Conservation (phyloP, 1,140 invertebrate species). For the Eumeta japonica region DNA sequence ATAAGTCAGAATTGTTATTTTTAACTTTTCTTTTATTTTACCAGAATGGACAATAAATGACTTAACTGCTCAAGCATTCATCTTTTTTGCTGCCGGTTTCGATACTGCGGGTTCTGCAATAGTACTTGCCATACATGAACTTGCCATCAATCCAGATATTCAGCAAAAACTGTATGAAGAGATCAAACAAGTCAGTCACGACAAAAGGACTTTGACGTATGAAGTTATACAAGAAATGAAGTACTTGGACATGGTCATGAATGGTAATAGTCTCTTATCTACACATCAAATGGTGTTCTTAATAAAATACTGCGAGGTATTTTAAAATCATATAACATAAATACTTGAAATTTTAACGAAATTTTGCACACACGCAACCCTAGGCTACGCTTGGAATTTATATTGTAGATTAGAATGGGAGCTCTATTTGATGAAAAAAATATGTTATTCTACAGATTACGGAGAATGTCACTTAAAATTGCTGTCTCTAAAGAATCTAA, state of each 20-base stretch:
- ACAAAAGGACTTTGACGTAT: constrained; percentile 48
- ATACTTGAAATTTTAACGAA: too few species aligned
- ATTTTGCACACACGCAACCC: too few species aligned
- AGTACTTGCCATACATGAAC: constrained; percentile 49
- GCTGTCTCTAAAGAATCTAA: too few species aligned
- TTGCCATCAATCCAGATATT: constrained; percentile 60
- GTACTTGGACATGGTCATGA: constrained; percentile 66
- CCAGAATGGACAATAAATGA: constrained; percentile 54
- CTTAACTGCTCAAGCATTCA: constrained; percentile 51
- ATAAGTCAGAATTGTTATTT: not conserved
- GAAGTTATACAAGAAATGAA: constrained; percentile 59
- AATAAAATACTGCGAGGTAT: too few species aligned
- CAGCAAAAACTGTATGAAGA: constrained; percentile 61
- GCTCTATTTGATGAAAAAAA: too few species aligned
- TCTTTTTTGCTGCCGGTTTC: constrained; percentile 65
- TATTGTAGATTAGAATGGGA: too few species aligned
- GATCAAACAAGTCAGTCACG: constrained; percentile 45
- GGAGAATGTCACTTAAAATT: too few species aligned
- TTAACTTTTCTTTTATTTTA: constrained; percentile 3
- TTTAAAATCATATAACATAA: too few species aligned
- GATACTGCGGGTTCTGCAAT: constrained; percentile 63
- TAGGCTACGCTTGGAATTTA: too few species aligned
- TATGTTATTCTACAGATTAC: too few species aligned
- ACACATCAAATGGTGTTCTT: too few species aligned
- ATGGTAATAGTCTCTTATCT: constrained; percentile 23